Evolutionary conservation across 2,888 invertebrate species (phyloP).

Genomic region (Hylaea fasciaria): DNA sequence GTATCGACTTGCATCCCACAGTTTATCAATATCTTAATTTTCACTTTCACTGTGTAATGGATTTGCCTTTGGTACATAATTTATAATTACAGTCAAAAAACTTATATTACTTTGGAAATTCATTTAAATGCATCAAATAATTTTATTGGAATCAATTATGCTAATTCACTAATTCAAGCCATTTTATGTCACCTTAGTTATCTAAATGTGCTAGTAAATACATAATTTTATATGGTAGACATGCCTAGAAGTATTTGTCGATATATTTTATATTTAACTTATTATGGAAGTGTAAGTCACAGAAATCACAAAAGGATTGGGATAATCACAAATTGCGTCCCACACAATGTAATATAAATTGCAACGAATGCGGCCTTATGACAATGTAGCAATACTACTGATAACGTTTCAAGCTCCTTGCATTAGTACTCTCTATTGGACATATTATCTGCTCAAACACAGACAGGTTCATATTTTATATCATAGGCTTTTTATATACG

Average conservation of each 20-base stretch:
- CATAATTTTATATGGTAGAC: slow-evolving; percentile 16
- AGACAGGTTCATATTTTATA: too few species aligned
- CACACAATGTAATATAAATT: slow-evolving; percentile 12
- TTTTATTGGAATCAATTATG: slow-evolving; percentile 23
- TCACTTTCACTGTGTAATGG: slow-evolving; percentile 25
- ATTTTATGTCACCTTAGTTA: slow-evolving; percentile 2
- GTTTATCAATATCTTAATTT: slow-evolving; percentile 13
- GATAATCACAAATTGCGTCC: slow-evolving; percentile 31
- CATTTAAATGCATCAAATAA: slow-evolving; percentile 30
- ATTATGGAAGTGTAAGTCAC: slow-evolving; percentile 39
- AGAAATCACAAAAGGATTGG: slow-evolving; percentile 37
- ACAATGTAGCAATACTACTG: too few species aligned
- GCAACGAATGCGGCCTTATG: not conserved
- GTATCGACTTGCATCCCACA: slow-evolving; percentile 24
- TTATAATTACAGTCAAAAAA: slow-evolving; percentile 22
- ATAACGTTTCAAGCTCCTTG: too few species aligned
- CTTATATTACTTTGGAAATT: slow-evolving; percentile 25
- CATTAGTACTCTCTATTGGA: too few species aligned
- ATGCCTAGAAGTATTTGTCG: slow-evolving; percentile 1
- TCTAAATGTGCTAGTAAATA: slow-evolving; percentile 17
- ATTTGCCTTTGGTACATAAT: slow-evolving; percentile 39
- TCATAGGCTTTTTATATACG: too few species aligned
- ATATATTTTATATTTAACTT: slow-evolving; percentile 18
- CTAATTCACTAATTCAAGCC: slow-evolving; percentile 11
- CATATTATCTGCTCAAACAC: too few species aligned